phyloP scores from a whole-genome alignment of 1,140 invertebrate genomes.

The Bombus sibiricus region DNA sequence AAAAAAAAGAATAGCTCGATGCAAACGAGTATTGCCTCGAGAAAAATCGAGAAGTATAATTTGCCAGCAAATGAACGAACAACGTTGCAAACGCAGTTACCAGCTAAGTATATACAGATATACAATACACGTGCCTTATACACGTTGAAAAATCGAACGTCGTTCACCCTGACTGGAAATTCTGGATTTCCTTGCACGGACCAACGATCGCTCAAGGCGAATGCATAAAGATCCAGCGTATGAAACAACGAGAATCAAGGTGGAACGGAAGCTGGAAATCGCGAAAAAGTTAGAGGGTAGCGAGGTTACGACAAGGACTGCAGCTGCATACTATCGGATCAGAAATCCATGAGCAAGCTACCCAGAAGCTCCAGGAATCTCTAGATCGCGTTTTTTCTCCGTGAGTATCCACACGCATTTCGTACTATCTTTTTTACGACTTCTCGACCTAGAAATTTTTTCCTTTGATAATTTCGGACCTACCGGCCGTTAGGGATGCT shows the following conservation, averaged over 20 bases:
- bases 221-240: conserved; percentile 38
- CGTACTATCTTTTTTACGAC: conserved; percentile 27
- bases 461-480: conserved; percentile 51
- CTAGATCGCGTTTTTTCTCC: conserved; percentile 14
- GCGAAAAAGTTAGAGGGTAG: conserved; percentile 26
- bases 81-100: conserved; percentile 36
- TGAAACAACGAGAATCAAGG: conserved; percentile 50
- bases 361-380: conserved; percentile 17
- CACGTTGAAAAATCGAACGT: conserved; percentile 45
- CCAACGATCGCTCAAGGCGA: conserved; percentile 48
- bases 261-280: conserved; percentile 30
- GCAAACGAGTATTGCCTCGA: background rate
- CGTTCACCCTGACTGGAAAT: conserved; percentile 51
- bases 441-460: conserved; percentile 22
- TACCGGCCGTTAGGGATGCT: background rate
- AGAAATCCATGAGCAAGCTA: conserved; percentile 65
- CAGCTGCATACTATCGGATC: conserved; percentile 56
- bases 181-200: conserved; percentile 55
- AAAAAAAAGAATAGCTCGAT: background rate
- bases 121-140: background rate
- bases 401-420: background rate
- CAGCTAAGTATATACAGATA: background rate
- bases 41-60: background rate
- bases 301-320: conserved; percentile 53
- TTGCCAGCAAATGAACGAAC: background rate